A percentile compares a stretch with the other conserved stretches of the same genome.
These are phyloP conservation scores for Urocitellus parryii DNA, from an alignment of 2,113 vertebrate species.

Conservation along the genomic window DNA sequence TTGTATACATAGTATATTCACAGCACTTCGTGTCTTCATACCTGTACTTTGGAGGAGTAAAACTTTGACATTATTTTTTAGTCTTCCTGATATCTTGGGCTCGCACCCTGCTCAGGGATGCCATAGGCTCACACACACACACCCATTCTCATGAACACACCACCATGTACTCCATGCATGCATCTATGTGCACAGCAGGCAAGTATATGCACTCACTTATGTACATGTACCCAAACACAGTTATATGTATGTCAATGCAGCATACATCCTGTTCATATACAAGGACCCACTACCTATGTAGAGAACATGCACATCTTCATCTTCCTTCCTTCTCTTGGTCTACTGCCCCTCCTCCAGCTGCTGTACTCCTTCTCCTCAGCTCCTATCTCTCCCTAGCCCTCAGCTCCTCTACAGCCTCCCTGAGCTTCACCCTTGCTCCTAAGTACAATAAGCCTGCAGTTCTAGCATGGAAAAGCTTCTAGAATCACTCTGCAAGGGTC, in stretches of 20 bases:
- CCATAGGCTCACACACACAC: background rate
- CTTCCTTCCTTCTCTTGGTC: background rate
- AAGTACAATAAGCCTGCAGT: background rate
- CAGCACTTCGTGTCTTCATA: no score
- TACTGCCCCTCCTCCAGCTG: background rate
- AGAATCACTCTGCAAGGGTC: background rate
- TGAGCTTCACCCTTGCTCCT: background rate
- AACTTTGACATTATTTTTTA: background rate
- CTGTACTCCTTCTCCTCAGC: background rate
- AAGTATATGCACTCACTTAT: background rate
- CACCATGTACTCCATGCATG: background rate
- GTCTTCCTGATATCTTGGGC: constrained; percentile 49
- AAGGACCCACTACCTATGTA: background rate
- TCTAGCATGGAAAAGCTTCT: constrained; percentile 7
- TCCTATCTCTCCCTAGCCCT: background rate
- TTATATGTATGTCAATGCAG: background rate
- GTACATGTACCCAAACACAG: background rate
- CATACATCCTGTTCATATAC: background rate
- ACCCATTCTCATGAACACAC: background rate
- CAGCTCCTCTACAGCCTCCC: background rate
- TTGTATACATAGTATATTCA: no score
- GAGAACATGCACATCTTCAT: background rate
- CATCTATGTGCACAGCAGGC: background rate
- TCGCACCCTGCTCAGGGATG: background rate
- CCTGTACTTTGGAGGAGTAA: background rate